These are phyloP conservation scores for Melolontha melolontha DNA, from an alignment of 2,888 invertebrate species.

Conservation along the genomic window DNA sequence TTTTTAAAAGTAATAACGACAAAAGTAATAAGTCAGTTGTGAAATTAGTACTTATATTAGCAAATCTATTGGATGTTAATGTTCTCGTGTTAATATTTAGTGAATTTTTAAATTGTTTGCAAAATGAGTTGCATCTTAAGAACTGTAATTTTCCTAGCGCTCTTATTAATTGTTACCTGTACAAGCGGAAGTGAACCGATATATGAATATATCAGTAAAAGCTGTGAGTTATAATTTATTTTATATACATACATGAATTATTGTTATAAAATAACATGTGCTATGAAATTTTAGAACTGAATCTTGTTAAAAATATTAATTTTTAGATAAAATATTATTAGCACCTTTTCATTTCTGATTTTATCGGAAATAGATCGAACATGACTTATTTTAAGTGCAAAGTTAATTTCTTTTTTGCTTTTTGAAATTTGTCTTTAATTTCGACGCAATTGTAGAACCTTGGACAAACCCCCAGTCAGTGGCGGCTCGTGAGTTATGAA, in stretches of 20 bases:
- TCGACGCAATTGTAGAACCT: too few species aligned
- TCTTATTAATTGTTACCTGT: not conserved
- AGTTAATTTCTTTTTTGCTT: too few species aligned
- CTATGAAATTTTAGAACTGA: too few species aligned
- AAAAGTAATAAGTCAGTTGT: not conserved
- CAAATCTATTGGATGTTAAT: not conserved
- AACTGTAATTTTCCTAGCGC: not conserved
- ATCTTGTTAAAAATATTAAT: too few species aligned
- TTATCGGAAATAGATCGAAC: too few species aligned
- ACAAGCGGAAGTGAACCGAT: not conserved
- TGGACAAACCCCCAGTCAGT: too few species aligned
- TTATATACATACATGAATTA: too few species aligned
- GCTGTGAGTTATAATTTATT: slow-evolving; percentile 23
- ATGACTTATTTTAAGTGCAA: too few species aligned
- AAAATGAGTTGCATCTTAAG: not conserved
- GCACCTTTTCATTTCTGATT: too few species aligned
- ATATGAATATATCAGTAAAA: slow-evolving; percentile 23
- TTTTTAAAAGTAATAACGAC: not conserved
- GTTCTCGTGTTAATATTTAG: not conserved
- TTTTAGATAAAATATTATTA: not conserved
- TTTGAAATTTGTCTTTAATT: too few species aligned
- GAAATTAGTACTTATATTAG: not conserved
- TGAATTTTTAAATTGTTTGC: not conserved
- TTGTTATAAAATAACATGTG: too few species aligned
- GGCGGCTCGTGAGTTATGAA: too few species aligned